Percentiles rank a stretch among this genome's conserved stretches.
Evolutionary conservation across 1,140 invertebrate genomes (phyloP).

Genomic region (Adelges cooleyi): DNA sequence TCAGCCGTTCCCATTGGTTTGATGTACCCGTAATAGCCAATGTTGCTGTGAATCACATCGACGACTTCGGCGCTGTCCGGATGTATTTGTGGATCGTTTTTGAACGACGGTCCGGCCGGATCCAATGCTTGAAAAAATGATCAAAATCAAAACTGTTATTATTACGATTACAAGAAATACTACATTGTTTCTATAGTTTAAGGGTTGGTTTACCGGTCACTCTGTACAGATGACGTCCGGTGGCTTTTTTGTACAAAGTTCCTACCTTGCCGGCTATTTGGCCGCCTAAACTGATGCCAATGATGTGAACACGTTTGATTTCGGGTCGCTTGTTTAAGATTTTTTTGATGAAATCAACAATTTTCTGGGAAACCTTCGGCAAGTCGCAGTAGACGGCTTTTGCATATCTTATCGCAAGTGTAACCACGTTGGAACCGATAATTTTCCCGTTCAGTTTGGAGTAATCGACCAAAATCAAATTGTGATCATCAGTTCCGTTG

Average conservation of each 20-base stretch:
- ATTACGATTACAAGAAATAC: too few species aligned
- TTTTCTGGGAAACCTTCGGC: too few species aligned
- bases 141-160: too few species aligned
- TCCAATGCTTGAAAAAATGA: not conserved
- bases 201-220: not conserved
- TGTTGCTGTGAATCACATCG: not conserved
- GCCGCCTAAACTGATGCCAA: not conserved
- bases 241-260: not conserved
- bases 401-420: too few species aligned
- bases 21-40: not conserved
- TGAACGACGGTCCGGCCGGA: not conserved
- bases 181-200: too few species aligned
- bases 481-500: too few species aligned
- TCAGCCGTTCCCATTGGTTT: not conserved
- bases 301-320: not conserved
- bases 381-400: too few species aligned
- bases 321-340: not conserved
- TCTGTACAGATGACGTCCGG: not conserved
- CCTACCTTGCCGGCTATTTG: not conserved
- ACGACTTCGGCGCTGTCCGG: not conserved
- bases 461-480: too few species aligned
- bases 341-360: too few species aligned
- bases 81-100: not conserved
- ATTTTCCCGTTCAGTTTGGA: too few species aligned
- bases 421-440: too few species aligned